phyloP scores from a whole-genome alignment of 1,140 invertebrate genomes.

The Polypedilum vanderplanki region DNA sequence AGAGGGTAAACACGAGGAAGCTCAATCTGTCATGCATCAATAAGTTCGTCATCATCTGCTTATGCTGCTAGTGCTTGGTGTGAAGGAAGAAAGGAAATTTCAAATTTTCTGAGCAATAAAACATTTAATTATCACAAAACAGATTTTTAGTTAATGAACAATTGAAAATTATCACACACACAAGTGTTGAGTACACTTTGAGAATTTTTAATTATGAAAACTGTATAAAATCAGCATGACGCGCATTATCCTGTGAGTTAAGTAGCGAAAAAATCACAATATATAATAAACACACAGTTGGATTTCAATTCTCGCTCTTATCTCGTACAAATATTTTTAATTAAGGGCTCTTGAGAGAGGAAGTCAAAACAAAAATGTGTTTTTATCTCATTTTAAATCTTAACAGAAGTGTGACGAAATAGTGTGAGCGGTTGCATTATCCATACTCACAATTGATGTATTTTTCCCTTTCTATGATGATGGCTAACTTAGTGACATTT shows the following conservation, averaged over 20 bases:
- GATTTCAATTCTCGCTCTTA: not conserved
- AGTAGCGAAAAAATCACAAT: not conserved
- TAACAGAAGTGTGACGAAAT: slow-evolving; percentile 12
- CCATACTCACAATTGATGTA: not conserved
- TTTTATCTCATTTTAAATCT: slow-evolving; percentile 20
- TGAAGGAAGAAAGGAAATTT: slow-evolving; percentile 11
- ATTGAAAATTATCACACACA: not conserved
- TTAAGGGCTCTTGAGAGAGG: slow-evolving; percentile 2
- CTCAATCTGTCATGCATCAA: too few relatives aligned
- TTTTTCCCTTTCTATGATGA: not conserved
- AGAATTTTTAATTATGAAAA: slow-evolving; percentile 8
- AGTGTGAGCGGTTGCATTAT: not conserved
- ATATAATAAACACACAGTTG: not conserved
- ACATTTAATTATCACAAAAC: not conserved
- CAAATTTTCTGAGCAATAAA: slow-evolving; percentile 5
- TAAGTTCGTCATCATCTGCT: too few relatives aligned
- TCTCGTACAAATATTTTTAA: slow-evolving; percentile 1
- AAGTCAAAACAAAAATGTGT: not conserved
- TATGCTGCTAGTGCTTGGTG: too few relatives aligned
- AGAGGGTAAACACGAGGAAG: not conserved
- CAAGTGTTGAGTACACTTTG: not conserved
- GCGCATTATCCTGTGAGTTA: not conserved
- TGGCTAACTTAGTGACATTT: not conserved
- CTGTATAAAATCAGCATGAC: slow-evolving; percentile 9
- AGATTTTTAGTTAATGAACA: not conserved